Conservation (phyloP, 2,797 vertebrate genomes). For the Carduelis carduelis region DNA sequence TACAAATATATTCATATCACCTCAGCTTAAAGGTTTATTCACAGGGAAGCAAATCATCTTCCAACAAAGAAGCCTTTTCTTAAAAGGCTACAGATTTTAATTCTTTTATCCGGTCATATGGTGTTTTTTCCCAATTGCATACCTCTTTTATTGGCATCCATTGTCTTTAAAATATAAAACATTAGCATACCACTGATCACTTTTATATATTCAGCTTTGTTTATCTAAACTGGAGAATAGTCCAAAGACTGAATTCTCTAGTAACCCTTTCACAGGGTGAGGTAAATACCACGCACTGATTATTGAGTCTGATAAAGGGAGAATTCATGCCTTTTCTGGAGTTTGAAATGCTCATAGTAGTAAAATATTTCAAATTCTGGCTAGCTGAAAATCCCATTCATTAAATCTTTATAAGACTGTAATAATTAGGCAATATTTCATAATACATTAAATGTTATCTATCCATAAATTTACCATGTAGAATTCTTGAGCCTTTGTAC, state of each 20-base stretch:
- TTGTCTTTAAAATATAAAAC: not conserved
- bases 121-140: not conserved
- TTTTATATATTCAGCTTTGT: not conserved
- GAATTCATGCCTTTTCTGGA: not conserved
- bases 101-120: not conserved
- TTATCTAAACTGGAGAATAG: not conserved
- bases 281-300: not conserved
- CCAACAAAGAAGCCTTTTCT: not conserved
- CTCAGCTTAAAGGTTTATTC: not conserved
- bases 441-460: not conserved
- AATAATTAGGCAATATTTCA: not conserved
- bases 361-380: not conserved
- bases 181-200: not conserved
- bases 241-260: not conserved
- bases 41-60: not conserved
- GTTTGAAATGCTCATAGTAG: not conserved
- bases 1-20: not conserved
- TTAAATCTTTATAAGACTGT: not conserved
- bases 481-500: not conserved
- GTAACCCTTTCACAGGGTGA: not conserved
- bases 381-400: not conserved
- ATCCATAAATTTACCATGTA: not conserved
- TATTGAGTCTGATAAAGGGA: not conserved
- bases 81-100: not conserved
- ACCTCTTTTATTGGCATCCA: not conserved